phyloP scores from a whole-genome alignment of 2,797 vertebrate genomes.

The Sylvia borin region DNA sequence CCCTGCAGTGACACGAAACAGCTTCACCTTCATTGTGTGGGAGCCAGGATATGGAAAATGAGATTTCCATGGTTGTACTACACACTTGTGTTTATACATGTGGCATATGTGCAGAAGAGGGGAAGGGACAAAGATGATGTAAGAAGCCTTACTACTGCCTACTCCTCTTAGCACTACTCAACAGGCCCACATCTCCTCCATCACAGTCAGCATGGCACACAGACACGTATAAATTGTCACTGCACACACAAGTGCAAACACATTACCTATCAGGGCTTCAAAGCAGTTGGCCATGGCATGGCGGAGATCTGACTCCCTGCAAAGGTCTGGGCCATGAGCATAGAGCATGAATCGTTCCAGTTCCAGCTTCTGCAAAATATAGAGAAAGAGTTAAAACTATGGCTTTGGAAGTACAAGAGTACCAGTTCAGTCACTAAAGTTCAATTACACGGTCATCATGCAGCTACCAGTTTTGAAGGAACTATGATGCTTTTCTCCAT shows the following conservation, averaged over 20 bases:
- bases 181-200: background rate
- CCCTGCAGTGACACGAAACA: accelerated
- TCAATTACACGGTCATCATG: background rate
- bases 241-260: background rate
- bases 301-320: slow-evolving; percentile 95
- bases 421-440: background rate
- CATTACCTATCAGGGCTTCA: slow-evolving; percentile 94
- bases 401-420: background rate
- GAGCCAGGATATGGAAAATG: background rate
- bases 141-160: background rate
- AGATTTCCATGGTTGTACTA: background rate
- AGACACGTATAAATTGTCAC: background rate
- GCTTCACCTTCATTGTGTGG: background rate
- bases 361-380: slow-evolving; percentile 88
- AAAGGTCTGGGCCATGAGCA: slow-evolving; percentile 96
- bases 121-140: background rate
- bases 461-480: background rate
- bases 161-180: background rate
- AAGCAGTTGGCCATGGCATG: slow-evolving; percentile 99
- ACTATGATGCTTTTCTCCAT: background rate
- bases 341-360: slow-evolving; percentile 98
- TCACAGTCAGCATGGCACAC: accelerated
- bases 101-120: background rate
- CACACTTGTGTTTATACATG: accelerated
- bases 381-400: background rate